Evolutionary conservation across 2,797 vertebrate species (phyloP).

Genomic region (Loriculus beryllinus): DNA sequence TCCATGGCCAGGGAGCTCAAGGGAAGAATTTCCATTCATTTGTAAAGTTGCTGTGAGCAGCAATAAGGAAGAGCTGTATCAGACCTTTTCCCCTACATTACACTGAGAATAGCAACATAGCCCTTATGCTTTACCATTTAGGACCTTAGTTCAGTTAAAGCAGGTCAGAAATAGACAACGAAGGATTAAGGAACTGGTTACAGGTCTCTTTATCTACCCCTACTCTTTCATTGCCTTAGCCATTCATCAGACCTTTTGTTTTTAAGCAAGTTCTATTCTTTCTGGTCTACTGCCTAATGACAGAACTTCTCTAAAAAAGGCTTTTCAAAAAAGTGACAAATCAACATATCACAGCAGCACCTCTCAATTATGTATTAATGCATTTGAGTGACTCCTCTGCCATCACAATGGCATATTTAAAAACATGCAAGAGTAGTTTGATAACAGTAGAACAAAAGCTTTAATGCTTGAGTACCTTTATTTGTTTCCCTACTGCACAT

Average conservation of each 20-base stretch:
- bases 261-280: neutral
- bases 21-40: neutral
- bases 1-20: neutral
- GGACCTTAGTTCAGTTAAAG: neutral
- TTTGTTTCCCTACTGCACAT: slow-evolving; percentile 3
- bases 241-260: neutral
- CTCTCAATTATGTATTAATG: neutral
- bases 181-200: neutral
- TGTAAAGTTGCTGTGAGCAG: neutral
- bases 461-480: neutral
- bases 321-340: neutral
- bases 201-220: neutral
- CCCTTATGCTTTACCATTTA: neutral
- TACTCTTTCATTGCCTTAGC: neutral
- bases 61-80: neutral
- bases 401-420: neutral
- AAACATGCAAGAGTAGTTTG: neutral
- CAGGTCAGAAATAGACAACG: neutral
- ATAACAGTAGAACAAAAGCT: neutral
- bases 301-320: neutral
- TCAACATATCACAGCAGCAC: neutral
- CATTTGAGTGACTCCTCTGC: neutral
- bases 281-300: neutral
- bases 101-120: neutral
- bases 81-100: neutral